Conservation (phyloP, 2,113 vertebrate species). For the Scomber scombrus region DNA sequence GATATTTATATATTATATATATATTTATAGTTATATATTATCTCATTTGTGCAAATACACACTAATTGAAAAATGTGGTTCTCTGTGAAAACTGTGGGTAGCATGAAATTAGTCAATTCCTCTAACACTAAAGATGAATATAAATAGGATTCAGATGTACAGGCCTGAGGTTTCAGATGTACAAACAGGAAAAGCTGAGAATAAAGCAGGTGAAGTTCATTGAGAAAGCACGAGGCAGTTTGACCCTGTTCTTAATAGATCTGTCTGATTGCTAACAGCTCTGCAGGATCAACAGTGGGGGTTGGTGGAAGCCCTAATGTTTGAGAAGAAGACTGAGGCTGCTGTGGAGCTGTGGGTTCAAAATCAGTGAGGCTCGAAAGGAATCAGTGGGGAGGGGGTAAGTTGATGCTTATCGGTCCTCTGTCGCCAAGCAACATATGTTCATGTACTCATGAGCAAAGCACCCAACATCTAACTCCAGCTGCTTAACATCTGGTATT, state of each 20-base stretch:
- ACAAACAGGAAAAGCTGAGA: neutral
- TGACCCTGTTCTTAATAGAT: constrained; percentile 4
- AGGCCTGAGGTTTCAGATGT: neutral
- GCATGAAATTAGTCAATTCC: constrained; percentile 14
- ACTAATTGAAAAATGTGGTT: constrained; percentile 14
- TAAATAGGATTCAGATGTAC: neutral
- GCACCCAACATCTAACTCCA: constrained; percentile 14
- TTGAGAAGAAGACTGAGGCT: constrained; percentile 17
- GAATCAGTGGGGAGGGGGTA: constrained; percentile 10
- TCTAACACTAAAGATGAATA: neutral
- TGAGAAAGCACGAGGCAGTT: constrained; percentile 5
- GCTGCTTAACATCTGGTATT: constrained; percentile 17
- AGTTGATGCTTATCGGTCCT: constrained; percentile 35
- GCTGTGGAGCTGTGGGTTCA: constrained; percentile 30
- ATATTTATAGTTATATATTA: too few relatives aligned
- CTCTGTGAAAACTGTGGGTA: neutral
- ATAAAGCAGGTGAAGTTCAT: constrained; percentile 6
- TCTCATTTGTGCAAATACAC: constrained; percentile 21
- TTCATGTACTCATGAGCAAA: constrained; percentile 51
- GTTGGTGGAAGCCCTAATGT: constrained; percentile 29
- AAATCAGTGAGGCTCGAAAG: constrained; percentile 46
- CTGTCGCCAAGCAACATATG: constrained; percentile 62
- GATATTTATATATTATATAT: constrained; percentile 28
- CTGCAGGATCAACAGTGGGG: constrained; percentile 31
- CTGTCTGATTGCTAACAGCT: constrained; percentile 31